A percentile compares a stretch with the other conserved stretches of the same genome.
These are phyloP conservation scores for Paraplagusia blochii DNA, from an alignment of 2,113 vertebrate species.

Conservation along the genomic window DNA sequence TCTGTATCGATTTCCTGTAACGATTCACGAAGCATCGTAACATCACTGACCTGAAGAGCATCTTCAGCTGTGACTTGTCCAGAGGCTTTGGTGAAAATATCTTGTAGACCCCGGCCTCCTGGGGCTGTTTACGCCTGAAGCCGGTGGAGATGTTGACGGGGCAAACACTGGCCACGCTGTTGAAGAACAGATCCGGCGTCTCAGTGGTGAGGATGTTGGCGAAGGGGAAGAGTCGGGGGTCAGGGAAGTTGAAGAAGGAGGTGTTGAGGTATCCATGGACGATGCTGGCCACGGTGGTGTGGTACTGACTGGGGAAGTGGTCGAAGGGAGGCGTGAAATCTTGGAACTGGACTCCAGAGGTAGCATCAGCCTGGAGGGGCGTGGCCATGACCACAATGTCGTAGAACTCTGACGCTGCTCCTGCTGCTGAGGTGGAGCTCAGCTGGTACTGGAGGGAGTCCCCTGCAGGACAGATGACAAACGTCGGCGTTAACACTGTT, in stretches of 20 bases:
- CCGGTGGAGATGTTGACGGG: slow-evolving; percentile 87
- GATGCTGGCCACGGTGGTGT: slow-evolving; percentile 84
- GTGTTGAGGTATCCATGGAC: slow-evolving; percentile 97
- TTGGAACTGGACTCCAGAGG: slow-evolving; percentile 79
- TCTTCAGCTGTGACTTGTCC: slow-evolving; percentile 87
- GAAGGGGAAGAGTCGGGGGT: slow-evolving; percentile 94
- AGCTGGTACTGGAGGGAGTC: slow-evolving; percentile 84
- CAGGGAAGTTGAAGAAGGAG: slow-evolving; percentile 90
- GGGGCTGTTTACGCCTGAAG: slow-evolving; percentile 91
- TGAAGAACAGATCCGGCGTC: slow-evolving; percentile 83
- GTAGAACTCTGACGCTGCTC: slow-evolving; percentile 77
- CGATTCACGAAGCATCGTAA: no score
- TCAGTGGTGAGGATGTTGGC: slow-evolving; percentile 88
- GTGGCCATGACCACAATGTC: slow-evolving; percentile 91
- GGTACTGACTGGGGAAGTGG: slow-evolving; percentile 78
- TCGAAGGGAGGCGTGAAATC: slow-evolving; percentile 79
- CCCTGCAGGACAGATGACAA: slow-evolving; percentile 66
- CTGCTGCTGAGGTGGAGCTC: slow-evolving; percentile 72
- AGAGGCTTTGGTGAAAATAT: slow-evolving; percentile 86
- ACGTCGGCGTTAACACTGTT: neutral
- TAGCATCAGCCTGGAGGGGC: slow-evolving; percentile 78
- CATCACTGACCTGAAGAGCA: slow-evolving; percentile 81
- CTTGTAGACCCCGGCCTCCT: slow-evolving; percentile 92
- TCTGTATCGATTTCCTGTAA: no score
- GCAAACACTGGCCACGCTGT: slow-evolving; percentile 86